Evolutionary conservation across 2,113 vertebrate species (phyloP), one percentile per base, ranked within the genome.

Genomic region (Glareola pratincola): DNA sequence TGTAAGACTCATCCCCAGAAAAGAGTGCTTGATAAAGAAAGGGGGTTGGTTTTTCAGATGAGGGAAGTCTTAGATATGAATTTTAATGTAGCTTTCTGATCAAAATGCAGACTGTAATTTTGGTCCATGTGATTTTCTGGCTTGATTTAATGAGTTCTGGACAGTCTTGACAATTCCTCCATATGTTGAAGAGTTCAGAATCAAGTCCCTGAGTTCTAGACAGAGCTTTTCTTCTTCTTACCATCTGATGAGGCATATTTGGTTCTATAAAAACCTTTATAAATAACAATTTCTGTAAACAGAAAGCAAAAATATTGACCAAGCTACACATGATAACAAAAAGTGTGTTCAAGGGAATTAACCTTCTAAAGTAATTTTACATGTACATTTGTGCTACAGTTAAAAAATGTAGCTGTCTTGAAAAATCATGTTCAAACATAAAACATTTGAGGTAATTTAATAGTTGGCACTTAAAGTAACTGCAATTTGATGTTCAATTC

Each of bases 371-470:
- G 71, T 91, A 86, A 89, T 92, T 96, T 85, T 83, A 66, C 57
- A 53, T 77, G 23, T 75, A 36, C 71, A 43, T n/a, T 86, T 69
- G 59, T 30, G 47, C 85, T 95, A 93, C 57, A 76, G 27, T 85
- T 91, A 78, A 88, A 94, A 79, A 93, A 77, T 78, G 14, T 79
- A 77, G 41, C n/a, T 90, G 85, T 93, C 74, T 85, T 85, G 85
- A 94, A 96, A 96, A 90, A 86, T 79, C 90, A 95, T 78, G 92
- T 94, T 96, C 86, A 88, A 77, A 95, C 62, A 88, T 96, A 88
- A 97, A 96, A 91, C 93, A 97, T 93, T 97, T 81, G 91, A 97
- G 88, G 93, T 96, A 97, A 96, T 91, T 96, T 96, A 94, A 97
- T 93, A 97, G 92, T 96, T 97, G 94, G 96, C 97, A 97, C 85